Percentiles rank a stretch among this genome's conserved stretches.
These are phyloP conservation scores for Agrilus cyanescens DNA, from an alignment of 2,888 invertebrate genomes.

Conservation along the genomic window DNA sequence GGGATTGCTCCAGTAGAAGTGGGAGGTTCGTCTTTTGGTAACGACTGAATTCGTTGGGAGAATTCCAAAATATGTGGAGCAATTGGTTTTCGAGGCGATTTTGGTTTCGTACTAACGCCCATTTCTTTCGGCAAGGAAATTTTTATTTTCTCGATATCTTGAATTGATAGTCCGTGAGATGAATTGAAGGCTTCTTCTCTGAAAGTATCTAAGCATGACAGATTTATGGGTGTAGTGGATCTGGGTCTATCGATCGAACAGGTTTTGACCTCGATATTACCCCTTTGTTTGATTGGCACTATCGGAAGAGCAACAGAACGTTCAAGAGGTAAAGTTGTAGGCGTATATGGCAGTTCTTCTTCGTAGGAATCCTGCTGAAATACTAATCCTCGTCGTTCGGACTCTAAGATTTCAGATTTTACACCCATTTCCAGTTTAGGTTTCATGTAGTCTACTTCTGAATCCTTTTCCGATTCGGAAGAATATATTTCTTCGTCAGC, in stretches of 20 bases:
- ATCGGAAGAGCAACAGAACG: slow-evolving; percentile 70
- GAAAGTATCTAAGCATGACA: slow-evolving; percentile 60
- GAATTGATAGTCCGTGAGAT: slow-evolving; percentile 23
- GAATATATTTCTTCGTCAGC: slow-evolving; percentile 41
- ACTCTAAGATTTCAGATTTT: slow-evolving; percentile 42
- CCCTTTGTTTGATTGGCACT: slow-evolving; percentile 64
- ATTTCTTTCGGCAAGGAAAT: slow-evolving; percentile 56
- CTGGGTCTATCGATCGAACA: slow-evolving; percentile 65
- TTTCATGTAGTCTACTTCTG: slow-evolving; percentile 40
- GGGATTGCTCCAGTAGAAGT: slow-evolving; percentile 39
- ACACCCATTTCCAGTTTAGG: slow-evolving; percentile 29
- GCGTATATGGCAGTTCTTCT: slow-evolving; percentile 74
- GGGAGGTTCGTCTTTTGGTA: slow-evolving; percentile 18
- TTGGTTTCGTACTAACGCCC: slow-evolving; percentile 33
- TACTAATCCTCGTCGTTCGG: slow-evolving; percentile 66
- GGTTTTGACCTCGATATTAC: slow-evolving; percentile 48
- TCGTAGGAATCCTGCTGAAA: slow-evolving; percentile 74
- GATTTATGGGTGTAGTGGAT: slow-evolving; percentile 60
- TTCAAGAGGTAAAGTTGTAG: slow-evolving; percentile 80
- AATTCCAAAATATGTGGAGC: slow-evolving; percentile 45
- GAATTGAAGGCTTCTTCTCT: slow-evolving; percentile 36
- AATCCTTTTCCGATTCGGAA: slow-evolving; percentile 64
- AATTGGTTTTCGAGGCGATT: slow-evolving; percentile 40
- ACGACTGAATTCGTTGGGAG: slow-evolving; percentile 26
- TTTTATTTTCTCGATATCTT: slow-evolving; percentile 50